Base-by-base conservation (phyloP, 2,888 invertebrate genomes). In the Psococerastis gibbosa region DNA sequence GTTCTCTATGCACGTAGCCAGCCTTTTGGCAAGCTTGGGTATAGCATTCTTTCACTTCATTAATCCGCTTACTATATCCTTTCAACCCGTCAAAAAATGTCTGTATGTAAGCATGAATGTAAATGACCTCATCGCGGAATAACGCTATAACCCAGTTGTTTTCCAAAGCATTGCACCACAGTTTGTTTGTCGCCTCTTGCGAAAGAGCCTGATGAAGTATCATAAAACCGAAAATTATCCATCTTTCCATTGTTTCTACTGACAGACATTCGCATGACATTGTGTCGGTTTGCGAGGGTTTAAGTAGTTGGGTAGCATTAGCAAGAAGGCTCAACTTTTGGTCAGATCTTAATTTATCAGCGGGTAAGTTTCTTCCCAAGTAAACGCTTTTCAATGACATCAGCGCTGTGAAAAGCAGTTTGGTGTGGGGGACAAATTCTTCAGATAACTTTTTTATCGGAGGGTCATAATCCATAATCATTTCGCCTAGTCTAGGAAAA, bases 201-300 rank as follows among this genome's bases (percentile, higher is more conserved):
- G 58, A 55, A 32, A 97, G 65, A 61, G 79, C 78, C 56, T 81
- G 82, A 60, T 94, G 91, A 57, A 91, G 88, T 32, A 97, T 65
- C 49, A 92, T 73, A 55, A 92, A 78, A 0, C 95, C 94, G 61
- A 97, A 84, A 52, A 97, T 84, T 20, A 98, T 82, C 94, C 95
- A 99, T 55, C 89, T 75, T 58, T 99, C 98, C 70, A 99, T 79
- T 32, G 76, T 73, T 57, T 99, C 97, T 47, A 97, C 63, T 1
- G 97, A 94, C 42, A 99, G 65, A 61, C 87, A 97, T 67, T 99
- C 98, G 62, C 95, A 97, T 2, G 95, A 94, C 74, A 95, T 91
- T 17, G 84, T 87, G 53, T 94, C 94, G 0, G 92, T 91, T 53
- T 87, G 81, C 0, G 92, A 83, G 3, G 95, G 92, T 60, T 91